Evolutionary conservation across 2,797 vertebrate species (phyloP).

Genomic region (Aeoliscus strigatus): DNA sequence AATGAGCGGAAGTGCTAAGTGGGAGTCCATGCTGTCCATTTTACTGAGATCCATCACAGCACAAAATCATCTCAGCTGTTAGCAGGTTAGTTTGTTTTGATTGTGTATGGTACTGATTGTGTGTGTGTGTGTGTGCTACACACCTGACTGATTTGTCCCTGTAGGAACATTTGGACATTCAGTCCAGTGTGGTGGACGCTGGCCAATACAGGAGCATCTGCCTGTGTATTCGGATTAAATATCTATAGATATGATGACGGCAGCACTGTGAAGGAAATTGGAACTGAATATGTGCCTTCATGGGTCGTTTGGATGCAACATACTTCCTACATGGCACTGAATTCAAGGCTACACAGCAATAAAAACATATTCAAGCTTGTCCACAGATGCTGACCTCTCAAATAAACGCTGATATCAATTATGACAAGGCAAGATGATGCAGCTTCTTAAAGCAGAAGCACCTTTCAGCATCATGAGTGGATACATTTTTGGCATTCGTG

Average conservation of each 20-base stretch:
- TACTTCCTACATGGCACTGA: constrained; percentile 23
- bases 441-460: constrained; percentile 9
- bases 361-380: constrained; percentile 1
- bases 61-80: constrained; percentile 21
- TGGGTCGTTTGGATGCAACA: constrained; percentile 24
- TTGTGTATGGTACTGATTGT: constrained; percentile 39
- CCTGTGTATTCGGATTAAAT: constrained; percentile 34
- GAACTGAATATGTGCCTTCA: constrained; percentile 19
- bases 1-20: constrained; percentile 48
- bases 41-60: constrained; percentile 49
- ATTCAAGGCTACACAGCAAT: constrained; percentile 6
- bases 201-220: constrained; percentile 11
- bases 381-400: constrained; percentile 3
- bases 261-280: constrained; percentile 19
- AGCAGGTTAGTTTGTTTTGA: constrained; percentile 45
- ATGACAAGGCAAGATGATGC: background rate
- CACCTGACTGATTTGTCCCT: constrained; percentile 23
- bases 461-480: constrained; percentile 16
- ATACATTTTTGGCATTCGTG: constrained; percentile 27
- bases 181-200: constrained; percentile 8
- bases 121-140: constrained; percentile 1
- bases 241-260: constrained; percentile 2
- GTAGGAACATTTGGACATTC: constrained; percentile 12
- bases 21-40: constrained; percentile 30
- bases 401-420: background rate